Base-by-base conservation (phyloP, 2,113 vertebrate genomes). In the Shinisaurus crocodilurus region DNA sequence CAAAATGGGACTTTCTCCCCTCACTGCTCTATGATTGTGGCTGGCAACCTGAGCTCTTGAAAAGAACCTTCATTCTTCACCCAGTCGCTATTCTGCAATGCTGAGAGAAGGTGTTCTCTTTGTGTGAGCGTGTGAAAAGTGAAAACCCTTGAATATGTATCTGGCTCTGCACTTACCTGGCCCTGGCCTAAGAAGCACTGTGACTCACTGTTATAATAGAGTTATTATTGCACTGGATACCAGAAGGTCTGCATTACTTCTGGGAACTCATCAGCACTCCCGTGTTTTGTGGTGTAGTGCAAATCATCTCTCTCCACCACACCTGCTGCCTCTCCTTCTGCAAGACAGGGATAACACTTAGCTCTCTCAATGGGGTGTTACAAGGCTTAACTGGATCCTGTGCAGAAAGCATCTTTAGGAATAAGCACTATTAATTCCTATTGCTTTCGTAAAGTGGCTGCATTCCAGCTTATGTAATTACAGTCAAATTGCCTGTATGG, bases 401-500 rank as follows among this genome's bases (percentile, higher is more conserved):
- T 37, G 18, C 37, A 63, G 86, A 82, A 89, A 77, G 34, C 72
- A 75, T 63, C 57, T 72, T 86, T 50, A 90, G 37, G 0, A 65
- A 54, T 85, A 29, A 43, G 67, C 9, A 54, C 50, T 43, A 80
- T 60, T 82, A 25, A 89, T 72, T 88, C 82, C 63, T 87, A 82
- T 74, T 43, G 23, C 37, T 91, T 90, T 37, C 74, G 50, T 90
- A 63, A 32, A 34, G 79, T 83, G 69, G 86, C 79, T 85, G 89
- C 74, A 9, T 6, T 74, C 86, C 43, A 43, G 88, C 63, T 86
- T 40, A n/a, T 80, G 74, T 82, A 92, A 91, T 77, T 91, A 81
- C 6, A 20, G 23, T 20, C 84, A n/a, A 48, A 37, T 27, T 60
- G 82, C 65, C 89, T 45, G 16, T 63, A 86, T 60, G 57, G 34